A percentile compares a stretch with the other conserved stretches of the same genome.
Conservation (phyloP, 2,888 invertebrate genomes). For the Pseudolycoriella hygida region DNA sequence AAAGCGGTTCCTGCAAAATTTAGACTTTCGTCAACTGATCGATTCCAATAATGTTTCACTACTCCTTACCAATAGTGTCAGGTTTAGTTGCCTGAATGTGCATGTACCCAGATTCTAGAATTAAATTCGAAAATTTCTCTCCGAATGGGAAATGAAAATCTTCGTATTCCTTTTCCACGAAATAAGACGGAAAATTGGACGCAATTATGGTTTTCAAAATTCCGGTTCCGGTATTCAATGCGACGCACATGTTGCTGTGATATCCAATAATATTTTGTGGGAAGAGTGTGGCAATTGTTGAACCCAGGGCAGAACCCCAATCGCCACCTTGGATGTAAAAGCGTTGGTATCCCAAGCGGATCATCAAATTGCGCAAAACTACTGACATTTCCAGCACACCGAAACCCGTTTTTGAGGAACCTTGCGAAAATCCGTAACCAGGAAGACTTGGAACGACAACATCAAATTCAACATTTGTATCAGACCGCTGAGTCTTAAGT, state of each 20-base stretch:
- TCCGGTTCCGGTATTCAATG: slow-evolving; percentile 18
- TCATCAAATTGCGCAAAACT: slow-evolving; percentile 47
- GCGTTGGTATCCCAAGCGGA: slow-evolving; percentile 40
- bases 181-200: slow-evolving; percentile 34
- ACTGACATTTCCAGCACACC: slow-evolving; percentile 36
- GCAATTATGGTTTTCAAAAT: slow-evolving; percentile 30
- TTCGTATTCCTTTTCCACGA: slow-evolving; percentile 33
- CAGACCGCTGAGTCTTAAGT: slow-evolving; percentile 32
- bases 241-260: slow-evolving; percentile 43
- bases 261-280: slow-evolving; percentile 39
- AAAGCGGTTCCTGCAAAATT: slow-evolving; percentile 36
- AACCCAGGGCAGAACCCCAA: slow-evolving; percentile 54
- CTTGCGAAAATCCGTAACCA: slow-evolving; percentile 30
- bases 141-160: slow-evolving; percentile 31
- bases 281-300: slow-evolving; percentile 42
- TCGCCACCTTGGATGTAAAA: slow-evolving; percentile 62
- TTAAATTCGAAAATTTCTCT: slow-evolving; percentile 14
- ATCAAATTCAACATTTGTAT: slow-evolving; percentile 38
- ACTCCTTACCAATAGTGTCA: slow-evolving; percentile 52
- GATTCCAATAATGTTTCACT: not conserved
- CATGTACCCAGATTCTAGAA: slow-evolving; percentile 39
- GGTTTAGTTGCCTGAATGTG: slow-evolving; percentile 79
- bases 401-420: slow-evolving; percentile 36
- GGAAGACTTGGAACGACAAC: slow-evolving; percentile 34
- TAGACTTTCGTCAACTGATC: too few species aligned